Conservation (phyloP, 1,140 invertebrate species). For the Lordiphosa stackelbergi region DNA sequence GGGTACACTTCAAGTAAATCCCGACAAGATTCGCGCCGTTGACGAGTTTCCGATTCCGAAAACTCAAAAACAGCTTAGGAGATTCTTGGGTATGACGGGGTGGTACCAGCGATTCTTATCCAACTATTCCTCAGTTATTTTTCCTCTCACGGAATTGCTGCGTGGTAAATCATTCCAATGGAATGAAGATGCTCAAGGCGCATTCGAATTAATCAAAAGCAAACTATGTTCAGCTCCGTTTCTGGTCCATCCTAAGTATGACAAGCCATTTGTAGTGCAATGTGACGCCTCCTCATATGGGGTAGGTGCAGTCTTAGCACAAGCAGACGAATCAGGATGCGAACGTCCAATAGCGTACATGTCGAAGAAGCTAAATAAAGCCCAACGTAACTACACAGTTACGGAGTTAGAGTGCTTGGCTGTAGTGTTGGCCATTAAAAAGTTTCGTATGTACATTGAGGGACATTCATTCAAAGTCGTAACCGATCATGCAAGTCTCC, state of each 20-base stretch:
- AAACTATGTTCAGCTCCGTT: slow-evolving; percentile 44
- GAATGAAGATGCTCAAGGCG: slow-evolving; percentile 40
- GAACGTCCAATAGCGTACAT: not conserved
- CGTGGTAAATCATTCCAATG: slow-evolving; percentile 1
- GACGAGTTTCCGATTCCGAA: slow-evolving; percentile 9
- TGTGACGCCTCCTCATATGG: slow-evolving; percentile 56
- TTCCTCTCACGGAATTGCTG: slow-evolving; percentile 11
- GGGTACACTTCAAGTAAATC: slow-evolving; percentile 6
- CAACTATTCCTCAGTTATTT: too few species aligned
- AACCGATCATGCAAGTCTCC: slow-evolving; percentile 10
- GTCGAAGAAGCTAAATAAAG: not conserved
- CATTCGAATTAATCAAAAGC: slow-evolving; percentile 45
- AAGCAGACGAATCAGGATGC: not conserved
- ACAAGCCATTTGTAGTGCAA: too few species aligned
- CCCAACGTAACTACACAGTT: slow-evolving; percentile 15
- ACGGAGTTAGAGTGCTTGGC: slow-evolving; percentile 15
- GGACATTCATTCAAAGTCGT: slow-evolving; percentile 10
- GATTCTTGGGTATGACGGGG: slow-evolving; percentile 77
- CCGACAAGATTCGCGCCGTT: slow-evolving; percentile 29
- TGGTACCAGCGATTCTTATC: slow-evolving; percentile 77
- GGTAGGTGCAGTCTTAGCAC: not conserved
- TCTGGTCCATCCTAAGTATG: slow-evolving; percentile 59
- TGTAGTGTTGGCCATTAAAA: slow-evolving; percentile 1
- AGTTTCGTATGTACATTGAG: slow-evolving; percentile 19
- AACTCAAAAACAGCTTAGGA: slow-evolving; percentile 53